These are phyloP conservation scores for Ceyx erithaca DNA, from an alignment of 2,797 vertebrate species.

Conservation along the genomic window DNA sequence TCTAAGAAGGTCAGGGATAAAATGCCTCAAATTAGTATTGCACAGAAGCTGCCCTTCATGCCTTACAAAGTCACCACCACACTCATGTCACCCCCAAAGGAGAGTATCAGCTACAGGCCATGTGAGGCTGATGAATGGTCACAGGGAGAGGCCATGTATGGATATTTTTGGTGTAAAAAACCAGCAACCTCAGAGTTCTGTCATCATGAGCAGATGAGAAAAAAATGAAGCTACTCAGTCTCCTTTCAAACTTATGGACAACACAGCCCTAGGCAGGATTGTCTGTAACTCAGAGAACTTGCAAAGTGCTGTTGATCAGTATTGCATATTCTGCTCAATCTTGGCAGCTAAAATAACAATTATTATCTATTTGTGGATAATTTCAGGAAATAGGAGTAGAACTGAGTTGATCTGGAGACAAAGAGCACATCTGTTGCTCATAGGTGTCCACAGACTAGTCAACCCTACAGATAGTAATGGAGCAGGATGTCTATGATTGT, in stretches of 20 bases:
- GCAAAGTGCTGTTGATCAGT: not conserved
- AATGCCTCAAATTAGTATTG: not conserved
- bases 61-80: not conserved
- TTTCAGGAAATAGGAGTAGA: not conserved
- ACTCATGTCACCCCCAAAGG: not conserved
- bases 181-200: not conserved
- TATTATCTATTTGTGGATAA: not conserved
- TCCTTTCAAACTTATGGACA: not conserved
- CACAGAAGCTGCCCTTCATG: not conserved
- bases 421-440: not conserved
- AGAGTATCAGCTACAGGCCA: not conserved
- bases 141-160: not conserved
- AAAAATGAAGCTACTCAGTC: not conserved
- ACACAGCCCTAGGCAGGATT: not conserved
- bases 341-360: not conserved
- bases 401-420: not conserved
- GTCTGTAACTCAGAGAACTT: not conserved
- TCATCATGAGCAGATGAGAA: not conserved
- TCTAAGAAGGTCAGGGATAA: not conserved
- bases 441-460: not conserved
- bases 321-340: not conserved
- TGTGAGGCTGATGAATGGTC: not conserved
- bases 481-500: not conserved
- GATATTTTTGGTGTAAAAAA: not conserved
- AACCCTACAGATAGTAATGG: not conserved